These are phyloP conservation scores for Capitella teleta DNA, from an alignment of 1,140 invertebrate species.

Conservation along the genomic window DNA sequence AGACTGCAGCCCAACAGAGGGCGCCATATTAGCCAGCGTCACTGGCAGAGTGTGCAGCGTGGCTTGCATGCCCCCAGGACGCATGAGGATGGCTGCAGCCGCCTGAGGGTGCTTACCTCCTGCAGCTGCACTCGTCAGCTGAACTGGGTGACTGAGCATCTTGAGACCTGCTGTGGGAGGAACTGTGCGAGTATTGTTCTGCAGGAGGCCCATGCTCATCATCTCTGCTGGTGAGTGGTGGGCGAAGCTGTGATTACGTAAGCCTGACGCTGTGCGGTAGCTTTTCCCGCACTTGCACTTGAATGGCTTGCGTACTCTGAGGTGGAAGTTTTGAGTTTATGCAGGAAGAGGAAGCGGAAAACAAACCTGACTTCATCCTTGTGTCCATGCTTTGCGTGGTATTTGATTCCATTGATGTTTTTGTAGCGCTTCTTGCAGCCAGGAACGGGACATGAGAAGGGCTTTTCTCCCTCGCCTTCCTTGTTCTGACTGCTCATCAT, in stretches of 20 bases:
- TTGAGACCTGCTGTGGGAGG: too few species aligned
- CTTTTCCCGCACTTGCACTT: slow-evolving; percentile 72
- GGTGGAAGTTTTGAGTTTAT: slow-evolving; percentile 13
- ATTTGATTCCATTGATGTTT: slow-evolving; percentile 77
- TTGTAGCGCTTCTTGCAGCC: slow-evolving; percentile 78
- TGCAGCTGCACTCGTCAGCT: too few species aligned
- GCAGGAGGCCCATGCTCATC: too few species aligned
- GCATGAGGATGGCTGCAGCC: too few species aligned
- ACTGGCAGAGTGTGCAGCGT: too few species aligned
- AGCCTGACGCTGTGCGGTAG: slow-evolving; percentile 63
- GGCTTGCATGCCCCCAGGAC: too few species aligned
- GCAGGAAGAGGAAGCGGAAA: background rate
- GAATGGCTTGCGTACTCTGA: slow-evolving; percentile 61
- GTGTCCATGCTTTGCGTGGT: slow-evolving; percentile 73
- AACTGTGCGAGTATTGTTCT: too few species aligned
- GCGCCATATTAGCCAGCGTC: too few species aligned
- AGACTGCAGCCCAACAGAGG: too few species aligned
- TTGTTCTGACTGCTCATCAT: slow-evolving; percentile 31
- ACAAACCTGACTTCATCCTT: slow-evolving; percentile 68
- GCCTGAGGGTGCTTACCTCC: too few species aligned
- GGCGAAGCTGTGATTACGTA: slow-evolving; percentile 52
- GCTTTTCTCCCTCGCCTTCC: slow-evolving; percentile 50
- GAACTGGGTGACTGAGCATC: too few species aligned
- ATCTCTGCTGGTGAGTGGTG: slow-evolving; percentile 19
- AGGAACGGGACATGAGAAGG: slow-evolving; percentile 67